Evolutionary conservation across 2,888 invertebrate species (phyloP).

Genomic region (Vannuccia rotundouncinata): DNA sequence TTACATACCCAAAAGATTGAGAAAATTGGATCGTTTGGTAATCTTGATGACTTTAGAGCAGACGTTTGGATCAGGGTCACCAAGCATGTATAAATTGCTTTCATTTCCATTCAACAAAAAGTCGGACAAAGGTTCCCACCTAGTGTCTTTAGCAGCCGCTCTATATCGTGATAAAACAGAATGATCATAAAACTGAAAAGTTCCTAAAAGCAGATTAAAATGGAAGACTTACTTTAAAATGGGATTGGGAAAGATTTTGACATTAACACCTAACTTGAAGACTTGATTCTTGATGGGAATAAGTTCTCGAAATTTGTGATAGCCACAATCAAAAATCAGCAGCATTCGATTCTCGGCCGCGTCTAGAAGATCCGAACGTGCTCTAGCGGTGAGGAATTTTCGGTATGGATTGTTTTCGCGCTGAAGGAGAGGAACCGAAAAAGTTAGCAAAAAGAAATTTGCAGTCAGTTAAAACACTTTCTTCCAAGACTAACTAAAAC

Average conservation of each 20-base stretch:
- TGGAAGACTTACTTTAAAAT: neutral
- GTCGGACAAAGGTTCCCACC: neutral
- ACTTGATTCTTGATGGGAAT: neutral
- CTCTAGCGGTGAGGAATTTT: neutral
- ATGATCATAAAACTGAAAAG: neutral
- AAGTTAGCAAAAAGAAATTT: neutral
- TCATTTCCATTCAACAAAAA: neutral
- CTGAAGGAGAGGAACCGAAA: neutral
- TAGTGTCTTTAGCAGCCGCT: neutral
- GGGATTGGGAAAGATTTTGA: neutral
- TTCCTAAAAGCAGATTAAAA: neutral
- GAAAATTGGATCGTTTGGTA: neutral
- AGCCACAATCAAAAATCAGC: neutral
- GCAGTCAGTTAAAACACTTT: neutral
- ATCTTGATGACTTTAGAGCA: conserved; percentile 7
- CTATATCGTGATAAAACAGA: neutral
- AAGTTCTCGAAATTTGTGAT: conserved; percentile 16
- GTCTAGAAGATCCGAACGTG: neutral
- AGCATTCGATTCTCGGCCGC: conserved; percentile 25
- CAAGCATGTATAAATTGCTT: neutral
- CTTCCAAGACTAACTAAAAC: neutral
- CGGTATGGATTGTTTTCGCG: neutral
- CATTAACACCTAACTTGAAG: neutral
- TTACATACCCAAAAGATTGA: neutral
- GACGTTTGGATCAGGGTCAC: neutral